Evolutionary conservation across 1,140 invertebrate genomes (phyloP).

Genomic region (Zaprionus ornatus): DNA sequence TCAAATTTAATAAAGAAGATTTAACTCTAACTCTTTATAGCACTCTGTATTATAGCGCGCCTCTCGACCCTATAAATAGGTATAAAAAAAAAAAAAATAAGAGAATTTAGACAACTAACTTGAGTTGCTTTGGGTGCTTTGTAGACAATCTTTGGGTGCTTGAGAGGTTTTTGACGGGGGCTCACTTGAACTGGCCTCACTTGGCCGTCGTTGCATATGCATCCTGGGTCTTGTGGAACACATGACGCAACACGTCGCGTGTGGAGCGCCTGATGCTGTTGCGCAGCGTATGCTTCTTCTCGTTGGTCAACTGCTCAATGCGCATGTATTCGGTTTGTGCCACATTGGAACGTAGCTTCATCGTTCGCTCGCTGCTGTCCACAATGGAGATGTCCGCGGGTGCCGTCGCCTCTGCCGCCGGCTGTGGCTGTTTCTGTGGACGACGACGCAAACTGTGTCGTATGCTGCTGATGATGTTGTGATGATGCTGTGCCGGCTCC

Average conservation of each 20-base stretch:
- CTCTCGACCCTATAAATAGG: background rate
- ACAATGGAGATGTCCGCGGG: slow-evolving; percentile 72
- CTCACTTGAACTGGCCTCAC: slow-evolving; percentile 8
- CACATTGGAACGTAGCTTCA: slow-evolving; percentile 68
- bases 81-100: slow-evolving; percentile 24
- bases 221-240: slow-evolving; percentile 80
- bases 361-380: slow-evolving; percentile 67
- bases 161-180: background rate
- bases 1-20: background rate
- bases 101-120: background rate
- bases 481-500: slow-evolving; percentile 21
- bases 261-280: slow-evolving; percentile 78
- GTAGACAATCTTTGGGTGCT: slow-evolving; percentile 55
- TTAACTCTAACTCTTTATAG: background rate
- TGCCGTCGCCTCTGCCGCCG: background rate
- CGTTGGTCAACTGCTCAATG: slow-evolving; percentile 73
- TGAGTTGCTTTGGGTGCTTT: slow-evolving; percentile 10
- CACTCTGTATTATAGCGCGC: background rate
- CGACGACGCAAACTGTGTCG: slow-evolving; percentile 74
- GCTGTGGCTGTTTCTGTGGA: slow-evolving; percentile 47
- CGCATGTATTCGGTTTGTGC: slow-evolving; percentile 66
- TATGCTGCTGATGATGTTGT: slow-evolving; percentile 58
- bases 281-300: slow-evolving; percentile 72
- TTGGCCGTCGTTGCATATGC: slow-evolving; percentile 69
- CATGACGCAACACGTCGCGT: slow-evolving; percentile 73